Conservation (phyloP, 2,797 vertebrate species). For the Stomatorhinus walkeri region DNA sequence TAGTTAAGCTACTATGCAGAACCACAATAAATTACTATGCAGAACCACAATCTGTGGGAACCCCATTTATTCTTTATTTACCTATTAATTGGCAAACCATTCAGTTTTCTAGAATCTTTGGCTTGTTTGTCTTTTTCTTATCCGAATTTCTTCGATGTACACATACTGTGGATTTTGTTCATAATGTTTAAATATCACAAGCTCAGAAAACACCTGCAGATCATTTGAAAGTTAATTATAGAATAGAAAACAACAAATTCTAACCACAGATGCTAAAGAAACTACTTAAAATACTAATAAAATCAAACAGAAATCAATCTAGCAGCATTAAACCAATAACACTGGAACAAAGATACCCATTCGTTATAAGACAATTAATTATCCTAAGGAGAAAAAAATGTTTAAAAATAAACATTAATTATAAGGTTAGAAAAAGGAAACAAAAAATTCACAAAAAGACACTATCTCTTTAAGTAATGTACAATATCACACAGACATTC, state of each 20-base stretch:
- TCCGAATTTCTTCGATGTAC: neutral
- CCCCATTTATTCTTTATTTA: neutral
- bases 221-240: neutral
- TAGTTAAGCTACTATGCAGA: neutral
- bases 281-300: neutral
- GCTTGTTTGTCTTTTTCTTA: neutral
- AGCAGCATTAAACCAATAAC: neutral
- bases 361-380: neutral
- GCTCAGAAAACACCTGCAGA: neutral
- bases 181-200: neutral
- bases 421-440: slow-evolving; percentile 11
- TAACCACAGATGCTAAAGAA: neutral
- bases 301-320: slow-evolving; percentile 3
- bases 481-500: slow-evolving; percentile 54
- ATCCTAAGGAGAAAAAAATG: neutral
- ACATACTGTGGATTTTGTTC: neutral
- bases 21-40: neutral
- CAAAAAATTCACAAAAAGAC: slow-evolving; percentile 29
- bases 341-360: neutral
- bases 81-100: neutral
- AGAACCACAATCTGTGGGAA: neutral
- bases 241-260: neutral
- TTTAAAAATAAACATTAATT: neutral
- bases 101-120: neutral
- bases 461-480: slow-evolving; percentile 56